Evolutionary conservation across 2,113 vertebrate genomes (phyloP).

Genomic region (Notothenia rossii): DNA sequence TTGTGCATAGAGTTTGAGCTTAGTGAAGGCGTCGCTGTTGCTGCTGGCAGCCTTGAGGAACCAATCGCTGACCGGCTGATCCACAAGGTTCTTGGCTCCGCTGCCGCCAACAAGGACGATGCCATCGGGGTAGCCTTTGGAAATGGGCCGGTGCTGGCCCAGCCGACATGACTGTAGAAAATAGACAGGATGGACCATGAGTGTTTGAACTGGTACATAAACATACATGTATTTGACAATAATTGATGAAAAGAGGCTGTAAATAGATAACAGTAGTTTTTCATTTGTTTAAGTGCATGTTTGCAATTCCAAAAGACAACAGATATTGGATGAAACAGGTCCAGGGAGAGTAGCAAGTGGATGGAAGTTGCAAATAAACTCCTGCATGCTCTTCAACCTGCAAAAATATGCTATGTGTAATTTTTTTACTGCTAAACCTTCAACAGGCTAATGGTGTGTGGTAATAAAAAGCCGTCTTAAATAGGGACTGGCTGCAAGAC

Average conservation of each 20-base stretch:
- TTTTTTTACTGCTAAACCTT: too few species aligned
- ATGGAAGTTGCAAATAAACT: too few species aligned
- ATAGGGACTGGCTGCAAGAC: too few species aligned
- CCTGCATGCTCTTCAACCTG: too few species aligned
- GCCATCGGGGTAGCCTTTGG: constrained; percentile 92
- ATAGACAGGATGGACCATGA: constrained; percentile 6
- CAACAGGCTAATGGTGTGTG: too few species aligned
- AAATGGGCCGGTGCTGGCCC: constrained; percentile 97
- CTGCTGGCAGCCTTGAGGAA: constrained; percentile 92
- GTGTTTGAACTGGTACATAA: background rate
- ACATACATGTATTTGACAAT: background rate
- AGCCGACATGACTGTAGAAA: constrained; percentile 92
- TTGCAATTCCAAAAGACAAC: too few species aligned
- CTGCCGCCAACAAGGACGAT: constrained; percentile 93
- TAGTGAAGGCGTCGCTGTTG: constrained; percentile 93
- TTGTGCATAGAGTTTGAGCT: constrained; percentile 98
- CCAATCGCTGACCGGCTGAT: constrained; percentile 96
- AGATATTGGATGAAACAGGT: too few species aligned
- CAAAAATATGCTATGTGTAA: too few species aligned
- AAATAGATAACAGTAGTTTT: background rate
- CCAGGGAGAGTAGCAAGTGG: too few species aligned
- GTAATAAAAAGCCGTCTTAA: too few species aligned
- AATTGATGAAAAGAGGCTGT: background rate
- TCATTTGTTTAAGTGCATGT: background rate
- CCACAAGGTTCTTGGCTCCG: constrained; percentile 90